phyloP scores from a whole-genome alignment of 53 echinoderm and acorn worm genomes.

The Arbacia lixula region DNA sequence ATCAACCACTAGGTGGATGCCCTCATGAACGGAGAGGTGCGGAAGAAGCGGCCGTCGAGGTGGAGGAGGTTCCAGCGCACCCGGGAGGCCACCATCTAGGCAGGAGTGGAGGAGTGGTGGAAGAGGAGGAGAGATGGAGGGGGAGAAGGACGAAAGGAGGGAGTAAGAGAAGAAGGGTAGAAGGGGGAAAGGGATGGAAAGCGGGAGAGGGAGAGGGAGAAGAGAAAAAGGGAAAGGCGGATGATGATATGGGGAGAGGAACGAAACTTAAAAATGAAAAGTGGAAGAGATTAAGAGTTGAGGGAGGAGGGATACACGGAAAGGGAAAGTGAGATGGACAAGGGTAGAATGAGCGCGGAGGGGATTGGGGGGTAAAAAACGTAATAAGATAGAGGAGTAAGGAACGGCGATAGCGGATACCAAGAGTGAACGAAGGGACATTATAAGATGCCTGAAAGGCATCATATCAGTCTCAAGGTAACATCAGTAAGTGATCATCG shows the following conservation, averaged over 20 bases:
- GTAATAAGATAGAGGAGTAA: too few species aligned
- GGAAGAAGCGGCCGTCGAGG: conserved; percentile 17
- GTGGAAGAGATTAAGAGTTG: too few species aligned
- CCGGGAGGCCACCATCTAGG: conserved; percentile 29
- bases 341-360: too few species aligned
- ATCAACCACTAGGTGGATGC: conserved; percentile 11
- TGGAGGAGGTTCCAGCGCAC: conserved; percentile 38
- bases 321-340: too few species aligned
- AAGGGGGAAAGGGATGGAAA: background rate
- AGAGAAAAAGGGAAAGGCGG: background rate
- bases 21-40: background rate
- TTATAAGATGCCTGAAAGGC: too few species aligned
- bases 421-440: too few species aligned
- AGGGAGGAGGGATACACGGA: too few species aligned
- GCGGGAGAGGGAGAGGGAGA: background rate
- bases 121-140: background rate
- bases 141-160: background rate
- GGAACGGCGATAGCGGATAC: too few species aligned
- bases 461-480: too few species aligned
- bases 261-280: background rate
- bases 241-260: background rate
- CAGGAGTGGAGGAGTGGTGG: background rate
- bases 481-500: too few species aligned
- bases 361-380: too few species aligned
- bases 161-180: background rate